Conservation (phyloP, 2,113 vertebrate genomes). For the Bubo bubo region DNA sequence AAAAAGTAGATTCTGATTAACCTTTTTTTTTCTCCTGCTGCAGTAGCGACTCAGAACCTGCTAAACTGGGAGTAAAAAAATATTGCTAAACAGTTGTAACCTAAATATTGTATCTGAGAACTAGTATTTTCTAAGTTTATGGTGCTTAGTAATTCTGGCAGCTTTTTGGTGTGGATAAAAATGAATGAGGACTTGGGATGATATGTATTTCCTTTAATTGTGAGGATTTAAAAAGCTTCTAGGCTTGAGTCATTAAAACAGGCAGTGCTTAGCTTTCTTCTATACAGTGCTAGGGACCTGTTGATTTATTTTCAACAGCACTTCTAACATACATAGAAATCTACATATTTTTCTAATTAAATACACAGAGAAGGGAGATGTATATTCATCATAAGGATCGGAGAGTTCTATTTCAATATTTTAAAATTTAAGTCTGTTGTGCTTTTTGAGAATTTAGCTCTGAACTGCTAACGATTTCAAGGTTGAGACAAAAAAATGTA, state of each 20-base stretch:
- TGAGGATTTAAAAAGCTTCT: background rate
- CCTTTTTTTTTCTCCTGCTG: background rate
- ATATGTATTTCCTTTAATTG: background rate
- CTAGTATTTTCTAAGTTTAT: background rate
- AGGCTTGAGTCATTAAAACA: background rate
- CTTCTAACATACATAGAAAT: background rate
- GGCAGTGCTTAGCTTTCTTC: background rate
- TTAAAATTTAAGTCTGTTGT: background rate
- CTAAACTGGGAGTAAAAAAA: background rate
- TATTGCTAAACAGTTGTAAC: background rate
- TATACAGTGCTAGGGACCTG: background rate
- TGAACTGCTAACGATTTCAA: background rate
- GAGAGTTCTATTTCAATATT: background rate
- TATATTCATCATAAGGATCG: background rate
- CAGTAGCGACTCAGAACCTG: background rate
- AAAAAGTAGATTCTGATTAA: background rate
- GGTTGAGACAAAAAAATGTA: background rate
- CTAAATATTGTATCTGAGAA: background rate
- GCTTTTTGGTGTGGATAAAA: background rate
- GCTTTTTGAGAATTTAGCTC: background rate
- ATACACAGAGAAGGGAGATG: background rate
- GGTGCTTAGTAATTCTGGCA: background rate
- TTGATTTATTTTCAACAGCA: background rate
- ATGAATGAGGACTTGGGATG: background rate
- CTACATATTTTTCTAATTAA: background rate